Conservation (phyloP, 2,113 vertebrate genomes). For the Hydropotes inermis region DNA sequence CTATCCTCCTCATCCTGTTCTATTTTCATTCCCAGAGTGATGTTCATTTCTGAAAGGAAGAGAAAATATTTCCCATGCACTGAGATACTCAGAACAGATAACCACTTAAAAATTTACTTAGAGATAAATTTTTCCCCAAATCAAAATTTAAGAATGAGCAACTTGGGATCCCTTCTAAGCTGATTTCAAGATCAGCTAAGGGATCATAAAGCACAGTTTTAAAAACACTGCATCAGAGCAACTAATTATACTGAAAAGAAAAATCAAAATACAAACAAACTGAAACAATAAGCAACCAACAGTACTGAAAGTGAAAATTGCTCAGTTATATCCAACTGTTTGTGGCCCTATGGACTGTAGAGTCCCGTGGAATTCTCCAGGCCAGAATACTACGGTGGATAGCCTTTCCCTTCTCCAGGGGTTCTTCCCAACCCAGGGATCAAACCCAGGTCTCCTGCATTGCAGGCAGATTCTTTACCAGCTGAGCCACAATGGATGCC, state of each 20-base stretch:
- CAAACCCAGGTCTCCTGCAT: no score
- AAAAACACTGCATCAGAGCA: background rate
- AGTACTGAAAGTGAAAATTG: background rate
- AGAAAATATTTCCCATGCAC: background rate
- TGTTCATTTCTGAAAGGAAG: conserved; percentile 31
- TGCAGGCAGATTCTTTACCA: no score
- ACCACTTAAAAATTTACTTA: background rate
- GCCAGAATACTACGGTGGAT: background rate
- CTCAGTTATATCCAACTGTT: background rate
- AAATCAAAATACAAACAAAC: background rate
- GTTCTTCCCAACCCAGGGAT: no score
- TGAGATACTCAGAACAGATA: background rate
- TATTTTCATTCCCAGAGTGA: background rate
- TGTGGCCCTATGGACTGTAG: background rate
- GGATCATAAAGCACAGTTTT: background rate
- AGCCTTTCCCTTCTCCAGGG: background rate
- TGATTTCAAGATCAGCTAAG: background rate
- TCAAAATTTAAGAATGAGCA: conserved; percentile 39
- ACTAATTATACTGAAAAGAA: background rate
- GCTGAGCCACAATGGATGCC: no score
- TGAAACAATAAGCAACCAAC: background rate
- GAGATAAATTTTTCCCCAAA: conserved; percentile 22
- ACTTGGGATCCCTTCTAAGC: conserved; percentile 30
- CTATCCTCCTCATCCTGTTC: background rate
- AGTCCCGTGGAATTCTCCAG: background rate